Evolutionary conservation across 2,113 vertebrate species (phyloP).

Genomic region (Copsychus sechellarum): DNA sequence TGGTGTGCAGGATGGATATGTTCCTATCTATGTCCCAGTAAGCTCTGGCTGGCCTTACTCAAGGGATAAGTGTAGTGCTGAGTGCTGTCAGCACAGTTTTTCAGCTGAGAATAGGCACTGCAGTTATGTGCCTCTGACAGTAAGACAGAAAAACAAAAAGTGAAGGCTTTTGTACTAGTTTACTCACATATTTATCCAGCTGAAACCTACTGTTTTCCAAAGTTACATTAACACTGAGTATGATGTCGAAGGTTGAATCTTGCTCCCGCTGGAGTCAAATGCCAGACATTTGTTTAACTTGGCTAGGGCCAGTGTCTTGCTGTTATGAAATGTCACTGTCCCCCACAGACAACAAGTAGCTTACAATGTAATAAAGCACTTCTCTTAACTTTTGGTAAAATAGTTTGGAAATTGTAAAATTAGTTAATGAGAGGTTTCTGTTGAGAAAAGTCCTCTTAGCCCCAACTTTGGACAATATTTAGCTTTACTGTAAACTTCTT

Average conservation of each 20-base stretch:
- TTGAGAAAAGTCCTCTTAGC: background rate
- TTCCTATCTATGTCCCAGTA: background rate
- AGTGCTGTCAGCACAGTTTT: background rate
- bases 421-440: background rate
- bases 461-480: background rate
- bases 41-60: background rate
- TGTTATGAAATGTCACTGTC: background rate
- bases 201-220: background rate
- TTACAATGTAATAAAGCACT: background rate
- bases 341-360: background rate
- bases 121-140: background rate
- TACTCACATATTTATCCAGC: background rate
- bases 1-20: rapidly evolving
- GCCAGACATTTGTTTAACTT: background rate
- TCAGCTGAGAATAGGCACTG: rapidly evolving
- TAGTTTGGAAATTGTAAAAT: background rate
- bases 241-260: background rate
- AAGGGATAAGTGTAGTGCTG: background rate
- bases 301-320: background rate
- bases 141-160: background rate
- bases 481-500: background rate
- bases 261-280: background rate
- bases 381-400: background rate
- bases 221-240: rapidly evolving
- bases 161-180: background rate